Conservation (phyloP, 2,888 invertebrate species). For the Liopterus haemorrhoidalis region DNA sequence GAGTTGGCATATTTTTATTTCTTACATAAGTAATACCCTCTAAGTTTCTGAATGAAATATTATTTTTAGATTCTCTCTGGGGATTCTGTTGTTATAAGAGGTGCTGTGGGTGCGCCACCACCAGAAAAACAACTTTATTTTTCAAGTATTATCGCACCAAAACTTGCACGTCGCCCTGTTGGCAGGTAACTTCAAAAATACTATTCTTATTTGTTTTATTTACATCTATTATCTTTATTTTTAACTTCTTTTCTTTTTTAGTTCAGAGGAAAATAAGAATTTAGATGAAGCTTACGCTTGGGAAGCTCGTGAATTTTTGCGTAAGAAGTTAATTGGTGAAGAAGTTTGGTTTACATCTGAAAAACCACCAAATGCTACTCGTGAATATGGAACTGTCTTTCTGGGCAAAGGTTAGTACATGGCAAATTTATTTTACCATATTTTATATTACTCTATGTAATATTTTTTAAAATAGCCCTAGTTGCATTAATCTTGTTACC, state of each 20-base stretch:
- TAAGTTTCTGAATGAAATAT: conserved; percentile 22
- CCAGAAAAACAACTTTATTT: conserved; percentile 88
- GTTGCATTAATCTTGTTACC: background rate
- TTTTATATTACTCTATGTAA: background rate
- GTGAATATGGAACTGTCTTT: conserved; percentile 84
- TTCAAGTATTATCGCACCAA: conserved; percentile 87
- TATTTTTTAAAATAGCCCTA: background rate
- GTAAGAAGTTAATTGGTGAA: conserved; percentile 87
- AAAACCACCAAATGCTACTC: conserved; percentile 73
- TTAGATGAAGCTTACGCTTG: conserved; percentile 96
- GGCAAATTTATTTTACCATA: background rate
- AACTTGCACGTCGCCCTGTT: conserved; percentile 71
- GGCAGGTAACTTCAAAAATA: conserved; percentile 43
- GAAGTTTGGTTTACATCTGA: conserved; percentile 81
- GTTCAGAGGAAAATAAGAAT: conserved; percentile 63
- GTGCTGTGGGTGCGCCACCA: conserved; percentile 80
- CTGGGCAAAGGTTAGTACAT: conserved; percentile 64
- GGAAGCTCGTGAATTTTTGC: conserved; percentile 93
- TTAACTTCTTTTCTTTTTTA: conserved; percentile 38
- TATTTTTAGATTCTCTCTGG: conserved; percentile 83
- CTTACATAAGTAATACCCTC: conserved; percentile 7
- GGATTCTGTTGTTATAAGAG: conserved; percentile 89
- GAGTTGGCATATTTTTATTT: conserved; percentile 37
- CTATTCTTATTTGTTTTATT: conserved; percentile 12
- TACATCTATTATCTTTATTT: conserved; percentile 27